Base-by-base conservation (phyloP, 2,797 vertebrate genomes). In the Crax fasciolata region DNA sequence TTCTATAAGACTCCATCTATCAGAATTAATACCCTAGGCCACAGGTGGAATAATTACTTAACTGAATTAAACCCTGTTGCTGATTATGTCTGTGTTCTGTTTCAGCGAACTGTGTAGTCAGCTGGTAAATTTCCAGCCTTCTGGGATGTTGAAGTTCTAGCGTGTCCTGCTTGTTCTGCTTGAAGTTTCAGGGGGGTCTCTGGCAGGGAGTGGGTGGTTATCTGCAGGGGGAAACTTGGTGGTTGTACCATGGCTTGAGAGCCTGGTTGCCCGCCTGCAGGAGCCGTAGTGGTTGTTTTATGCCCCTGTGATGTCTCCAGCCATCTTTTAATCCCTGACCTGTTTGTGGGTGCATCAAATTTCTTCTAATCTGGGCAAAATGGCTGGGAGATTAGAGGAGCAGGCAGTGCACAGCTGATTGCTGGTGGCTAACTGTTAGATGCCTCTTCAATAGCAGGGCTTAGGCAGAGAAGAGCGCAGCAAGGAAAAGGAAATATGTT, bases 391-490 rank as follows among this genome's bases (percentile, higher is more conserved):
- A 43, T 88, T 48, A 79, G 57, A 88, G 70, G 73, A 92, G 7
- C 89, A 96, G 94, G 85, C 96, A 94, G 91, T 86, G 70, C 91
- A 73, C 93, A 96, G 94, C 84, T 91, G 92, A 90, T 65, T 65
- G 84, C 92, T 89, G 55, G 30, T 90, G 87, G 75, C 87, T 90
- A 23, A 16, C 87, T 67, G 84, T 74, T 95, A 55, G 66, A 43
- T 84, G 51, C 62, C 61, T 91, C 57, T 91, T 89, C 76, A 85
- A 28, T 68, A 70, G 58, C 87, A 72, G 70, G 44, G 35, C 32
- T 71, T 7, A 11, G 82, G 61, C 61, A 81, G 87, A 93, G 54
- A 63, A 81, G 87, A 93, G 54, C 59, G 48, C 76, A 63, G 3
- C 1, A 8, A 73, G 55, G 59, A 86, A 62, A 81, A 92, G 21